Evolutionary conservation across 2,888 invertebrate genomes (phyloP).

Genomic region (Agrenia bidenticulata): DNA sequence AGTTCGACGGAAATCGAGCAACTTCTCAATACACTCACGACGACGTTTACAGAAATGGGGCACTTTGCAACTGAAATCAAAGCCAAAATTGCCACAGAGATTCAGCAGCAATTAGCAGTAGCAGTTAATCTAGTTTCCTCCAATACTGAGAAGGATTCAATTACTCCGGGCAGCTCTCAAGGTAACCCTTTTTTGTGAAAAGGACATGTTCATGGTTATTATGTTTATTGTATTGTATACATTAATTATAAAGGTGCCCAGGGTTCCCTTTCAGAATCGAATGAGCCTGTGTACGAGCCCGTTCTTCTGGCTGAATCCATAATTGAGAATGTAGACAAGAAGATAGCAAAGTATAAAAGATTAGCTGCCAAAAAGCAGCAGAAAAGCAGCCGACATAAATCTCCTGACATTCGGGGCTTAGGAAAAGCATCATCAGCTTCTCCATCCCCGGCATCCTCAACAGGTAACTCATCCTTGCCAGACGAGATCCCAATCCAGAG

Average conservation of each 20-base stretch:
- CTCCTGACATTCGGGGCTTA: slow-evolving; percentile 33
- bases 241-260: no score
- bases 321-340: slow-evolving; percentile 42
- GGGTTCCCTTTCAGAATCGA: slow-evolving; percentile 5
- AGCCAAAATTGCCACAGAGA: slow-evolving; percentile 41
- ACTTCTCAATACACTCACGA: slow-evolving; percentile 37
- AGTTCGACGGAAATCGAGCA: slow-evolving; percentile 38
- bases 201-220: no score
- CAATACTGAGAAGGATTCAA: neutral
- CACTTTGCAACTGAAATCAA: slow-evolving; percentile 42
- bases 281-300: slow-evolving; percentile 41
- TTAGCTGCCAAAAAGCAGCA: slow-evolving; percentile 43
- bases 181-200: neutral
- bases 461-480: neutral
- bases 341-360: slow-evolving; percentile 41
- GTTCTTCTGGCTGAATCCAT: slow-evolving; percentile 33
- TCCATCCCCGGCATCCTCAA: slow-evolving; percentile 36
- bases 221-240: neutral
- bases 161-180: slow-evolving; percentile 2
- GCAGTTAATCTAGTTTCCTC: slow-evolving; percentile 4
- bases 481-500: slow-evolving; percentile 10
- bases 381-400: slow-evolving; percentile 41
- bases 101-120: slow-evolving; percentile 40
- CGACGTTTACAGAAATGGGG: slow-evolving; percentile 41
- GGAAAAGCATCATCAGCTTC: slow-evolving; percentile 31